Base-by-base conservation (phyloP, 1,140 invertebrate genomes). In the Drosophila sp. region DNA sequence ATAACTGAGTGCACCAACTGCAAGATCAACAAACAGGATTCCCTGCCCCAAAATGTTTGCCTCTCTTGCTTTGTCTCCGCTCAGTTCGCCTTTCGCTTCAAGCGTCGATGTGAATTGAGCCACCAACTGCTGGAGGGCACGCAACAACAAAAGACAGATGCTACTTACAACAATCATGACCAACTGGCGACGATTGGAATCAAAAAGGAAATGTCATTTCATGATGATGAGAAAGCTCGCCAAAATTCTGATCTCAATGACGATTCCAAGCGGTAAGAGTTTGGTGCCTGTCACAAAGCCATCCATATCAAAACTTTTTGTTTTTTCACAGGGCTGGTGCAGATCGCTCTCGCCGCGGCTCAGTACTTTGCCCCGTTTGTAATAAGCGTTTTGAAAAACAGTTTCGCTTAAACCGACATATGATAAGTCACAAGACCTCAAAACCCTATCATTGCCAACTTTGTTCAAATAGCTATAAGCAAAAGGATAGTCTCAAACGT, bases 21-120 rank as follows among this genome's bases (percentile, higher is more conserved):
- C 44, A 50, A 50, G 44, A 50, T 50, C 44, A 50, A 50, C 44
- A 50, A 50, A 50, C 44, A 50, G 44, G 44, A 50, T 50, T 50
- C 44, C 44, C 44, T 50, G 44, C 44, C 44, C 44, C 44, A 50
- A 50, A 50, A 50, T 50, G 44, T 50, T 50, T 50, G 44, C 44
- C 44, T 50, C 25, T 50, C 44, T 27, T 50, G 44, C 44, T 50
- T 50, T 50, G 44, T 50, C 44, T 50, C 44, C 44, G 44, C 44
- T 50, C 44, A 50, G 44, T 50, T 50, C 44, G 44, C 44, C 44
- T 50, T 50, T 50, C 44, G 44, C 44, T 50, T 50, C 25, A 50
- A 50, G 23, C 44, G 44, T 50, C 44, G 44, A 50, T 50, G 44
- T 25, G 44, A 50, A 50, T 27, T 50, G 25, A 50, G 44, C 44